Base-by-base conservation (phyloP, 2,888 invertebrate genomes). In the Aleiodes testaceus region DNA sequence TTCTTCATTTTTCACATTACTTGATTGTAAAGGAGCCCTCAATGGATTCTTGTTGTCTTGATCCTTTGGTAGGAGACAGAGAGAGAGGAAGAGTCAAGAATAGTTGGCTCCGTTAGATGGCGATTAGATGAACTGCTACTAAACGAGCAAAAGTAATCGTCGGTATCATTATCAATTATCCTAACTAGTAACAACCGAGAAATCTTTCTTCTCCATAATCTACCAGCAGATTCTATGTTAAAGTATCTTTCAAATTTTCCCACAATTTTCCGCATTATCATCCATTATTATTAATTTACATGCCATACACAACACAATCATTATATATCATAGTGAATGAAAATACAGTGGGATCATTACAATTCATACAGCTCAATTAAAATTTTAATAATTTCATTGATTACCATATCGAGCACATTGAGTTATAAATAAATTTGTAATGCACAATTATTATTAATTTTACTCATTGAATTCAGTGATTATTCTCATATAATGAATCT, bases 101-200 rank as follows among this genome's bases (percentile, higher is more conserved):
- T 14, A n/a, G 63, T 67, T 72, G 63, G 67, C 74, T 72, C 70
- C 67, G 72, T 74, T 72, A 70, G 67, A 72, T 67, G 61, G 64
- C 65, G 64, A 72, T 74, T 67, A 67, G 67, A 26, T 45, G 45
- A 26, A 14, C 45, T 45, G 16, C 47, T 14, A 16, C 47, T 14
- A 47, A 14, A 47, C 16, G 47, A 47, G 47, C 14, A 47, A 47
- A 2, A 47, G 14, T 45, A 45, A 45, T 45, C n/a, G 45, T 47
- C 5, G 16, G 47, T 47, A 47, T 47, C 16, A 47, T 47, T 47
- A 47, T 47, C 47, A 14, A 47, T 47, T 47, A 47, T 47, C 47
- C 16, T 16, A 47, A 47, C 16, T 47, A 47, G 47, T 11, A 6
- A 47, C 47, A 47, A 47, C 16, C n/a, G 26, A 53, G 9, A 20